Evolutionary conservation across 2,888 invertebrate genomes (phyloP).

Genomic region (Matsumyia berberina): DNA sequence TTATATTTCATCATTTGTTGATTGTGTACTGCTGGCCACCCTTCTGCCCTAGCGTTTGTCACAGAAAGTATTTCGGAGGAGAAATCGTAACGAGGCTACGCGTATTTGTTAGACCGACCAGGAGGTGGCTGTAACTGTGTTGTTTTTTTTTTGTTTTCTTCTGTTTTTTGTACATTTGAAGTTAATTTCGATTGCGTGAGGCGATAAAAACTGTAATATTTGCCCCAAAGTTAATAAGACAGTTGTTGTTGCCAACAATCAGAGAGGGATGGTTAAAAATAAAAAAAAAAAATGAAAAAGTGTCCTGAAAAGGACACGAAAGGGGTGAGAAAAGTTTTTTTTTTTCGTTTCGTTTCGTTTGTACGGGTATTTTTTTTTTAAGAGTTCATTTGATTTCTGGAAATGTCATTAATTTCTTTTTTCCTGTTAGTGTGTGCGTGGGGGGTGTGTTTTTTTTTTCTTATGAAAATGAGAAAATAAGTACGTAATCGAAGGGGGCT

Average conservation of each 20-base stretch:
- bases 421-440: neutral
- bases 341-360: conserved; percentile 33
- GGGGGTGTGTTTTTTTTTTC: conserved; percentile 25
- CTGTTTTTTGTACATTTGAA: conserved; percentile 81
- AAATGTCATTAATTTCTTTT: conserved; percentile 40
- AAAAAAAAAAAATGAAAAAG: conserved; percentile 18
- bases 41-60: conserved; percentile 16
- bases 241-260: conserved; percentile 72
- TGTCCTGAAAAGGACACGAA: conserved; percentile 33
- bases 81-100: conserved; percentile 38
- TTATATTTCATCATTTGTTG: conserved; percentile 70
- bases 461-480: conserved; percentile 19
- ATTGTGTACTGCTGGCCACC: conserved; percentile 39
- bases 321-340: conserved; percentile 63
- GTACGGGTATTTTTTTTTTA: conserved; percentile 44
- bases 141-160: conserved; percentile 27
- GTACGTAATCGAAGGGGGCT: conserved; percentile 21
- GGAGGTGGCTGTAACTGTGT: conserved; percentile 46
- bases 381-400: conserved; percentile 70
- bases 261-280: conserved; percentile 48
- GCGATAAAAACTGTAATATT: conserved; percentile 78
- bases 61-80: conserved; percentile 15
- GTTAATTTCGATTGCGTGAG: conserved; percentile 84
- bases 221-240: conserved; percentile 77
- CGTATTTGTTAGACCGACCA: conserved; percentile 27